Conservation (phyloP, 2,797 vertebrate genomes). For the Dermochelys coriacea region DNA sequence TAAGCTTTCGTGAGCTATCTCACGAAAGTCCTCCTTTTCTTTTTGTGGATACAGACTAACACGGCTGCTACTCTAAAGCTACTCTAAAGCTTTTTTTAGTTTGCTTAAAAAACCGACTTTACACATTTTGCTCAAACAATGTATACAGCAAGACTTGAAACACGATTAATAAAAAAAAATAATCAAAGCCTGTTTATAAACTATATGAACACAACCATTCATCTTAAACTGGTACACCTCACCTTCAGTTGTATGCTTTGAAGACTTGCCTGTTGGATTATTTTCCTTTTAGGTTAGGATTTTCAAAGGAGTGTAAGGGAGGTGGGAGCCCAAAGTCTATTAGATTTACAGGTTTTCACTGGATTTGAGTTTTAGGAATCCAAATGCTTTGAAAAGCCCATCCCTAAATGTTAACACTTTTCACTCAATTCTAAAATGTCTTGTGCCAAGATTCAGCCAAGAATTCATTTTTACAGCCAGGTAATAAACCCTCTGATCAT, state of each 20-base stretch:
- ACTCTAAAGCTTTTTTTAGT: neutral
- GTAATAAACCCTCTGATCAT: neutral
- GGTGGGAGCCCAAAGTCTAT: neutral
- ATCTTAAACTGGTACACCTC: neutral
- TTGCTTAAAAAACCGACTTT: constrained; percentile 2
- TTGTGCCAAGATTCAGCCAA: neutral
- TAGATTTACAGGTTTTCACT: neutral
- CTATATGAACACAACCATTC: neutral
- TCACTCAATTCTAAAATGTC: neutral
- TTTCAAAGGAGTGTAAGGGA: neutral
- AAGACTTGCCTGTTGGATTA: neutral
- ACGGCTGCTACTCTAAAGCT: too few species aligned
- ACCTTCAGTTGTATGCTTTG: neutral
- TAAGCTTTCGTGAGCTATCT: too few species aligned
- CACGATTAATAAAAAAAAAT: neutral
- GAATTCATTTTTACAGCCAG: neutral
- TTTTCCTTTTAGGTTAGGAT: neutral
- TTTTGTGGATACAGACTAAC: too few species aligned
- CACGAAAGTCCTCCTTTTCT: too few species aligned
- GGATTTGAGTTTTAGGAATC: neutral
- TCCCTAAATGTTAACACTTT: neutral
- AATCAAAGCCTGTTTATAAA: neutral
- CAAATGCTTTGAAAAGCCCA: neutral
- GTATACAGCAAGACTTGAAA: neutral
- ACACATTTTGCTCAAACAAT: neutral